phyloP scores from a whole-genome alignment of 2,888 invertebrate genomes.

The Thelaira solivaga region DNA sequence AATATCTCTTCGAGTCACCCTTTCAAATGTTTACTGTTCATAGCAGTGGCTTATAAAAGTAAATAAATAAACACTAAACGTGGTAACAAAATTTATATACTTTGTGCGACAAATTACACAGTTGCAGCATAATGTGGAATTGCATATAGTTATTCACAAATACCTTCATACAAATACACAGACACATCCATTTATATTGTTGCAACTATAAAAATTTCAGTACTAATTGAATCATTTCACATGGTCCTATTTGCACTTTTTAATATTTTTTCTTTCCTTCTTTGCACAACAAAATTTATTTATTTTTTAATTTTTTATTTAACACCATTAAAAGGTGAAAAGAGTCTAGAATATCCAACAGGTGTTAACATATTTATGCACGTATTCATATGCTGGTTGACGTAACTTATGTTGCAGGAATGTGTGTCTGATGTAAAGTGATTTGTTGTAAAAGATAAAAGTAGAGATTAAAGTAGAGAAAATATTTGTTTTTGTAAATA shows the following conservation, averaged over 20 bases:
- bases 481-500: too few relatives aligned
- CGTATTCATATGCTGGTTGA: not conserved
- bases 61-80: constrained; percentile 54
- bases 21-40: not conserved
- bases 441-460: not conserved
- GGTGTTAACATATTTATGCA: constrained; percentile 15
- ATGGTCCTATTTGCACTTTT: not conserved
- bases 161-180: too few relatives aligned
- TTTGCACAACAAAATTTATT: not conserved
- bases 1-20: not conserved
- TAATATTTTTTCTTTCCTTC: not conserved
- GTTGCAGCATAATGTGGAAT: not conserved
- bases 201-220: constrained; percentile 45
- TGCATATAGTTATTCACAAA: too few relatives aligned
- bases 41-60: constrained; percentile 19
- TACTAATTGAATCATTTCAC: constrained; percentile 53
- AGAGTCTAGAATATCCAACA: constrained; percentile 15
- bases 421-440: not conserved
- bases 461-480: not conserved
- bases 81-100: constrained; percentile 54
- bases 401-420: not conserved
- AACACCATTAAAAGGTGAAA: constrained; percentile 30
- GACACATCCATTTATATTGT: too few relatives aligned
- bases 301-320: constrained; percentile 15
- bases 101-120: constrained; percentile 38